phyloP scores from a whole-genome alignment of 2,888 invertebrate species.

The Hypomecis punctinalis region DNA sequence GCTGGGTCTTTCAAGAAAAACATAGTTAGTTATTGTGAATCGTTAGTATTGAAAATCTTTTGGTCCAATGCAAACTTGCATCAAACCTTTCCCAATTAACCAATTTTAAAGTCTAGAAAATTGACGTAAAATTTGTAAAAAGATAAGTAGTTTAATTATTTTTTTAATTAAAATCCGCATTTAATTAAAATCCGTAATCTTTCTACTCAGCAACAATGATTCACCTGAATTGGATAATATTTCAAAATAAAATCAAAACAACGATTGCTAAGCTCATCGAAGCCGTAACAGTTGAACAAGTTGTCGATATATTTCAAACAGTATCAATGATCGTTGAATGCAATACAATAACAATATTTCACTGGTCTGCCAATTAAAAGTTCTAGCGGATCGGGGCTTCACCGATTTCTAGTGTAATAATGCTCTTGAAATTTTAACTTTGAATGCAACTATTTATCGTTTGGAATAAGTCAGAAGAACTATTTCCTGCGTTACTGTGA shows the following conservation, averaged over 20 bases:
- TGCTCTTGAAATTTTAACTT: conserved; percentile 71
- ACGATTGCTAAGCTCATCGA: conserved; percentile 18
- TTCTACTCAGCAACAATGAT: not conserved
- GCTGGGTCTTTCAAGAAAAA: too few species aligned
- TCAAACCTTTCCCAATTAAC: too few species aligned
- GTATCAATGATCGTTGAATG: conserved; percentile 60
- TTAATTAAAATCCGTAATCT: too few species aligned
- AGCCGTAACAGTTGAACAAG: conserved; percentile 35
- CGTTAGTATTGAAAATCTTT: too few species aligned
- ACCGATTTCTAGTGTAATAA: conserved; percentile 65
- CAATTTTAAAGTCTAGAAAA: too few species aligned
- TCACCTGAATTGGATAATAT: conserved; percentile 3
- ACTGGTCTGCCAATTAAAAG: conserved; percentile 79
- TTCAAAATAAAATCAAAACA: conserved; percentile 20
- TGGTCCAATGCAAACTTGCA: too few species aligned
- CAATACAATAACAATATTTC: conserved; percentile 69
- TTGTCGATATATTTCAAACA: conserved; percentile 56
- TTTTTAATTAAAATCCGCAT: too few species aligned
- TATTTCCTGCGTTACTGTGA: not conserved
- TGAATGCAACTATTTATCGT: conserved; percentile 56
- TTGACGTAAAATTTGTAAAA: too few species aligned
- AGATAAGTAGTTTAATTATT: too few species aligned
- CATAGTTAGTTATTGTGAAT: too few species aligned
- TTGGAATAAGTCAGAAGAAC: conserved; percentile 38
- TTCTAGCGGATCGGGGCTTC: conserved; percentile 63